These are phyloP conservation scores for Trichosurus vulpecula DNA, from an alignment of 2,797 vertebrate genomes.

Conservation along the genomic window DNA sequence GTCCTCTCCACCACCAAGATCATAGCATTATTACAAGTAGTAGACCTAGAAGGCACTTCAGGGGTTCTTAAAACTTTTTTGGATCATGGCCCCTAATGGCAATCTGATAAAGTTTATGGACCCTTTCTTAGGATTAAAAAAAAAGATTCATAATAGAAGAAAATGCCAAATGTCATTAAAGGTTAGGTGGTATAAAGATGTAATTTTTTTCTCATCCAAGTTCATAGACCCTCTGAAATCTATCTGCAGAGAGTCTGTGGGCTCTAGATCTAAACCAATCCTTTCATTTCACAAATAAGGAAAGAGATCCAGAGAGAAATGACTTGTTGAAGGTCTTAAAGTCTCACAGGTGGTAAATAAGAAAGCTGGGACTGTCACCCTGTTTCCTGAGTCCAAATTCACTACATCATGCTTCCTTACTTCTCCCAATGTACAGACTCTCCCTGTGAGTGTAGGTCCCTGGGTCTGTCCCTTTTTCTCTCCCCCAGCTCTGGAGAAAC, in stretches of 20 bases:
- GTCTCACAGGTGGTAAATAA: not conserved
- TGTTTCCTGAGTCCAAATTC: not conserved
- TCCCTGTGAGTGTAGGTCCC: not conserved
- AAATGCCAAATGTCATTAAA: not conserved
- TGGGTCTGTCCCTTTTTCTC: not conserved
- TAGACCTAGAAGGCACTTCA: not conserved
- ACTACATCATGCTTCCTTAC: not conserved
- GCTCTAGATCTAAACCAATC: not conserved
- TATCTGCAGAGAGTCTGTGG: not conserved
- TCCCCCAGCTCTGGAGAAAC: not conserved
- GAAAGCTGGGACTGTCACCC: not conserved
- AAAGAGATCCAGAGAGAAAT: not conserved
- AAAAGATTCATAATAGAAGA: not conserved
- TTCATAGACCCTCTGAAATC: not conserved
- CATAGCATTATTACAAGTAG: not conserved
- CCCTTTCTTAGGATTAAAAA: not conserved
- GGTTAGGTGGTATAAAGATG: not conserved
- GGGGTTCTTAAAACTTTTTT: not conserved
- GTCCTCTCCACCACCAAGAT: not conserved
- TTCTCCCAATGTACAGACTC: not conserved
- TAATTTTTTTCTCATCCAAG: not conserved
- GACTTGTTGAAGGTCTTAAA: not conserved
- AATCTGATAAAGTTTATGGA: not conserved
- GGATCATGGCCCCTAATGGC: not conserved
- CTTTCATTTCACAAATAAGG: not conserved